A percentile compares a stretch with the other conserved stretches of the same genome.
Conservation (phyloP, 2,888 invertebrate species). For the Lycia hirtaria region DNA sequence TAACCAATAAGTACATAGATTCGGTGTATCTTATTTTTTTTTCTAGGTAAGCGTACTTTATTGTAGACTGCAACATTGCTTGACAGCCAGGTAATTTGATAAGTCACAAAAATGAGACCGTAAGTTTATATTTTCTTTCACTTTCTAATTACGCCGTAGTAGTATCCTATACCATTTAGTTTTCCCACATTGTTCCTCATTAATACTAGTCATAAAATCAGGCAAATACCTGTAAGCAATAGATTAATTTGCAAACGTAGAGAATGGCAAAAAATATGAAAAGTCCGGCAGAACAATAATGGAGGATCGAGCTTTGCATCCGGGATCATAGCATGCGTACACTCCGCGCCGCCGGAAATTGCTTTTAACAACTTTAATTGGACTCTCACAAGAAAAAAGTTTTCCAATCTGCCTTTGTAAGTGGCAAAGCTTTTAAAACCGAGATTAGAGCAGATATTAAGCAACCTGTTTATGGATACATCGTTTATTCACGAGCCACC, state of each 20-base stretch:
- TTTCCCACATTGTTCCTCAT: too few species aligned
- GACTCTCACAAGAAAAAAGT: conserved; percentile 79
- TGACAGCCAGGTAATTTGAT: too few species aligned
- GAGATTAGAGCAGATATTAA: conserved; percentile 62
- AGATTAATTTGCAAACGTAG: not conserved
- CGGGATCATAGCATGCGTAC: conserved; percentile 48
- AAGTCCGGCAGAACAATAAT: conserved; percentile 9
- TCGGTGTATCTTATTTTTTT: too few species aligned
- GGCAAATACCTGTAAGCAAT: not conserved
- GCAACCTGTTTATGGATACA: conserved; percentile 44
- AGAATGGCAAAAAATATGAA: not conserved
- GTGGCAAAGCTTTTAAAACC: conserved; percentile 66
- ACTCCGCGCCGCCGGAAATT: conserved; percentile 71
- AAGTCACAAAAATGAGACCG: too few species aligned
- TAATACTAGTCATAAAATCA: too few species aligned
- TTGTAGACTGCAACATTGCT: too few species aligned
- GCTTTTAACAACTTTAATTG: conserved; percentile 82
- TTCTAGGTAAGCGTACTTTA: too few species aligned
- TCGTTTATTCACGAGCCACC: conserved; percentile 45
- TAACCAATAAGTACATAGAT: too few species aligned
- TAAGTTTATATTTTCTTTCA: too few species aligned
- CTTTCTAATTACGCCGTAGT: too few species aligned
- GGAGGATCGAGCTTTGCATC: conserved; percentile 16
- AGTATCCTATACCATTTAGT: too few species aligned
- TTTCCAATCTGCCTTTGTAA: conserved; percentile 82